phyloP scores from a whole-genome alignment of 2,797 vertebrate genomes.

The Taeniopygia guttata region DNA sequence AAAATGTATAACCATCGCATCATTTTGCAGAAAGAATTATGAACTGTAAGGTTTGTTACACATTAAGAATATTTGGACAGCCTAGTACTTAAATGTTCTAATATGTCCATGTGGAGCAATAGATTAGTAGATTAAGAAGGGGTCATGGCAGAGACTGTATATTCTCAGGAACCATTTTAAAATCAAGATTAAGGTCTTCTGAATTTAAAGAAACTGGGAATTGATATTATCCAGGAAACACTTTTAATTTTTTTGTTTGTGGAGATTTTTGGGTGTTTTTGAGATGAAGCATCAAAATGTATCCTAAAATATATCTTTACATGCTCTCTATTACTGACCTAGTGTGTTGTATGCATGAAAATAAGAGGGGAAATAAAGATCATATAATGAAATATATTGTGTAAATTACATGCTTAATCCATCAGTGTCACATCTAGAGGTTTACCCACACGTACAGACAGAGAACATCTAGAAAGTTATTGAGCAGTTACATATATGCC shows the following conservation, averaged over 20 bases:
- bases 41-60: not conserved
- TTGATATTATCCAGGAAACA: not conserved
- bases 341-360: not conserved
- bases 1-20: not conserved
- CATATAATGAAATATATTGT: not conserved
- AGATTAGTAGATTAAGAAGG: not conserved
- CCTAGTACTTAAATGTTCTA: not conserved
- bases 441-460: not conserved
- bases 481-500: not conserved
- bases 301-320: not conserved
- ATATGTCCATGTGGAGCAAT: not conserved
- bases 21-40: not conserved
- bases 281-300: not conserved
- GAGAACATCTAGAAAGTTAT: not conserved
- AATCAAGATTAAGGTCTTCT: not conserved
- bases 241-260: not conserved
- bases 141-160: not conserved
- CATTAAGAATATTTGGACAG: not conserved
- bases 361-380: not conserved
- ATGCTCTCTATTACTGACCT: not conserved
- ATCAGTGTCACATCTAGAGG: not conserved
- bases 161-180: not conserved
- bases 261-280: not conserved
- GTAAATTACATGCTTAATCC: not conserved
- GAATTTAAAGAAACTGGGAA: not conserved